These are phyloP conservation scores for Ganaspis sp. DNA, from an alignment of 1,140 invertebrate genomes.

Conservation along the genomic window DNA sequence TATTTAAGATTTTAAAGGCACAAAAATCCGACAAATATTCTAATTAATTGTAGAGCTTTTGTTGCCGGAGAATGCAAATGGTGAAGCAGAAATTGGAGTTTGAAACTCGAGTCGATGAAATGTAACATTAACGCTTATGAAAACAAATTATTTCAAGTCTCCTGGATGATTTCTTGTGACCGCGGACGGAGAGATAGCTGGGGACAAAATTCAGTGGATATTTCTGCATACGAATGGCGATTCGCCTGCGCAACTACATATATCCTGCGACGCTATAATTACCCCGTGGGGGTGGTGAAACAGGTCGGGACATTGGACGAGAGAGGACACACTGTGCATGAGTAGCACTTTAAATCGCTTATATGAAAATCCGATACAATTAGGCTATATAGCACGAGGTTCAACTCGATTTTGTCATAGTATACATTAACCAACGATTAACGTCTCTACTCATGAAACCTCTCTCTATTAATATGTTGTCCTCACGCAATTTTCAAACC, in stretches of 20 bases:
- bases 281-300: background rate
- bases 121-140: background rate
- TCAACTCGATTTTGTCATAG: slow-evolving; percentile 47
- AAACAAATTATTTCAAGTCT: background rate
- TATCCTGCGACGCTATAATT: background rate
- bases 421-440: slow-evolving; percentile 44
- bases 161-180: background rate
- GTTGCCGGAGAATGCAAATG: too few species aligned
- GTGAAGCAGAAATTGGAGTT: background rate
- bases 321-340: background rate
- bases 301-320: background rate
- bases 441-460: slow-evolving; percentile 30
- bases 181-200: background rate
- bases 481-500: background rate
- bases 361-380: slow-evolving; percentile 46
- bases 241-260: background rate
- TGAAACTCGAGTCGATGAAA: background rate
- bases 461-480: background rate
- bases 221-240: background rate
- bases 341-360: slow-evolving; percentile 28
- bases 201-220: background rate
- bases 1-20: too few species aligned
- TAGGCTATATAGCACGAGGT: slow-evolving; percentile 40
- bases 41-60: too few species aligned
- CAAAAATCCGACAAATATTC: too few species aligned